A percentile compares a stretch with the other conserved stretches of the same genome.
These are phyloP conservation scores for Lottia gigantea DNA, from an alignment of 2,888 invertebrate genomes.

Conservation along the genomic window DNA sequence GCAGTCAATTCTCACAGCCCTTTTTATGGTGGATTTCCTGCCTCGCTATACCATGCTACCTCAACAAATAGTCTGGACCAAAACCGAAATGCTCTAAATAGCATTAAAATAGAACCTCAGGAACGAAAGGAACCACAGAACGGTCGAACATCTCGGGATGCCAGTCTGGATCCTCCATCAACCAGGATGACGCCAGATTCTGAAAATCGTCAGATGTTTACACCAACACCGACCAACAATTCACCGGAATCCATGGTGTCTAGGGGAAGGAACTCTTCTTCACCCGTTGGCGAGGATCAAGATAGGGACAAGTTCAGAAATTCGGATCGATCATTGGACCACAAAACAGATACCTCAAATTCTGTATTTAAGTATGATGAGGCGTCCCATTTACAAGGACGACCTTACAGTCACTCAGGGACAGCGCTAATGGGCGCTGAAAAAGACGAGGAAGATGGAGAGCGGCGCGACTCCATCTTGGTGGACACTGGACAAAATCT, in stretches of 20 bases:
- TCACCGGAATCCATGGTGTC: slow-evolving; percentile 23
- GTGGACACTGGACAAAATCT: slow-evolving; percentile 1
- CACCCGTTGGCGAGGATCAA: slow-evolving; percentile 12
- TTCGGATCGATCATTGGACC: neutral
- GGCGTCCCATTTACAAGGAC: neutral
- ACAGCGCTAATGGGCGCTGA: neutral
- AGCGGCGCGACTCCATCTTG: slow-evolving; percentile 9
- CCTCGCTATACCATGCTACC: slow-evolving; percentile 21
- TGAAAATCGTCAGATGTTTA: slow-evolving; percentile 17
- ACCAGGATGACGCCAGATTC: slow-evolving; percentile 9
- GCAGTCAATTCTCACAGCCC: slow-evolving; percentile 20
- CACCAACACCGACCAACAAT: slow-evolving; percentile 19
- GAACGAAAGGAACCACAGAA: slow-evolving; percentile 29
- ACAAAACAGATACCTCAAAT: slow-evolving; percentile 1
- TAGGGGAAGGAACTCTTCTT: neutral
- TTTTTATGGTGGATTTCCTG: slow-evolving; percentile 15
- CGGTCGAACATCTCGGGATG: slow-evolving; percentile 15
- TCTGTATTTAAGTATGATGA: slow-evolving; percentile 1
- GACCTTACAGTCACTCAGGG: slow-evolving; percentile 8
- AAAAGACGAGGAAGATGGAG: slow-evolving; percentile 12
- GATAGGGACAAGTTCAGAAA: slow-evolving; percentile 3
- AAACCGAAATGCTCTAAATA: slow-evolving; percentile 25
- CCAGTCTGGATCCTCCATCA: slow-evolving; percentile 20
- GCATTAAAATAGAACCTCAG: slow-evolving; percentile 45
- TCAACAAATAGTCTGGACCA: slow-evolving; percentile 25